phyloP scores from a whole-genome alignment of 2,888 invertebrate genomes.

The Metallyticus violacea region DNA sequence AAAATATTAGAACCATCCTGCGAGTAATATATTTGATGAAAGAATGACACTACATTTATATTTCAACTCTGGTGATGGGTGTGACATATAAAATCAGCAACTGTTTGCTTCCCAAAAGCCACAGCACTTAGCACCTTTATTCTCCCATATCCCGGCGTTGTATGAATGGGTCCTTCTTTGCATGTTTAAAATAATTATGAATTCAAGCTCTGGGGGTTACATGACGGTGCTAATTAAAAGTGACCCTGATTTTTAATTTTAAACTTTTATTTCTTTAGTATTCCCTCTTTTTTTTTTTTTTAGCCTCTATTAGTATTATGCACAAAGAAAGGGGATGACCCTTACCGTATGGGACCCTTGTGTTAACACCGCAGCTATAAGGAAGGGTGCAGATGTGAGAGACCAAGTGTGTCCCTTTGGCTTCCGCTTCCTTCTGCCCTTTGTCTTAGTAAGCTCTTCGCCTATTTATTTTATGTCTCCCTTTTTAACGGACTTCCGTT shows the following conservation, averaged over 20 bases:
- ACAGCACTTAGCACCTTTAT: neutral
- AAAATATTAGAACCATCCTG: too few species aligned
- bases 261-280: neutral
- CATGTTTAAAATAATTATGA: conserved; percentile 17
- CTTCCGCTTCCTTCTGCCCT: neutral
- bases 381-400: neutral
- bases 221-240: conserved; percentile 18
- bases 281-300: neutral
- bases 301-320: neutral
- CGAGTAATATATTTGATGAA: too few species aligned
- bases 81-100: neutral
- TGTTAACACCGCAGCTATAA: neutral
- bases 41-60: too few species aligned
- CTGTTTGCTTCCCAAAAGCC: neutral
- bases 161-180: neutral
- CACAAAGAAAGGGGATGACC: neutral
- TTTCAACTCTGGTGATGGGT: neutral
- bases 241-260: conserved; percentile 16
- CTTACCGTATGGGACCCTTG: neutral
- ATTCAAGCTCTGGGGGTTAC: conserved; percentile 9
- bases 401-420: neutral
- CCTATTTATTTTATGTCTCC: neutral
- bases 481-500: neutral
- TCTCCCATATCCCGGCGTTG: neutral
- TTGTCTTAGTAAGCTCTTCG: neutral